Evolutionary conservation across 1,140 invertebrate species (phyloP), one percentile per base, ranked within the genome.

Genomic region (Metopolophium dirhodum): DNA sequence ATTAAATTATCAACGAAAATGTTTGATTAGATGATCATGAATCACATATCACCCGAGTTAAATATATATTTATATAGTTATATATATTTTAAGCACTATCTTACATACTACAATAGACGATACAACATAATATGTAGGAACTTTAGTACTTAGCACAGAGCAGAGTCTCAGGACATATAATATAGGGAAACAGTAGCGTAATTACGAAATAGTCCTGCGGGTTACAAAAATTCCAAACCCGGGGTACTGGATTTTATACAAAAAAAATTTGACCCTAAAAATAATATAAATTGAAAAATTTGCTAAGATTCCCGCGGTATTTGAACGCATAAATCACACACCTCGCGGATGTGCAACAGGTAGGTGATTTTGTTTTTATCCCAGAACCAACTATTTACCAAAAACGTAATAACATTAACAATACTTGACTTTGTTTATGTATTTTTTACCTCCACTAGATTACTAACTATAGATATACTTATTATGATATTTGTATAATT

Each of bases 231-330:
- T 68, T 68, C 30, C 61, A 68, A 68, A 14, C 61, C 30, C 11
- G 0, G 3, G 30, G 30, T 14, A 2, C 9, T 68, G 30, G 61
- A 68, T 68, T 68, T 1, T 68, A n/a, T 61, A 14, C n/a, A 30
- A 68, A 30, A 68, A n/a, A 68, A 14, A 68, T 30, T 68, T 68
- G 30, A 68, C 30, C 9, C 7, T 68, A n/a, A 68, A 68, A n/a
- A 68, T n/a, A 68, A 68, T 68, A 68, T n/a, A 68, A 68, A 68
- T 68, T 68, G 30, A 68, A 68, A n/a, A 68, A 68, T 68, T 68
- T 68, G 30, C 61, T 68, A 11, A n/a, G 14, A 61, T 61, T 61
- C 23, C 26, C 8, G 8, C 26, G 2, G 30, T n/a, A n/a, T 68
- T 68, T 6, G 11, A 68, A 68, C 8, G 11, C 61, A n/a, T 68